phyloP scores from a whole-genome alignment of 2,797 vertebrate genomes.

The Scarus forsteni region DNA sequence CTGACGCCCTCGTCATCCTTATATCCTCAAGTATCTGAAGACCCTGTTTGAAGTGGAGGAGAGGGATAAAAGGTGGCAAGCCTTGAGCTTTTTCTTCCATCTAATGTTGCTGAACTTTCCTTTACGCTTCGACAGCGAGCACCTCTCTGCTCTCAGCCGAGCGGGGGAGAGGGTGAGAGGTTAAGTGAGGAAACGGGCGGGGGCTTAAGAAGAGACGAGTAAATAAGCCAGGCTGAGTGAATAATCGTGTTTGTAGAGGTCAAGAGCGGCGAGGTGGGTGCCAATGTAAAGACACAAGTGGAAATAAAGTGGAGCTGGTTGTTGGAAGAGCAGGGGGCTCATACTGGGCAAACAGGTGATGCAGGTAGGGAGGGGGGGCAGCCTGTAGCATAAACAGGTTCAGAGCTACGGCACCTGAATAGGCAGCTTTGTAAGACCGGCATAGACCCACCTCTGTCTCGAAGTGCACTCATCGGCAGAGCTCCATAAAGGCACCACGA shows the following conservation, averaged over 20 bases:
- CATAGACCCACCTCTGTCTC: constrained; percentile 60
- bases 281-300: constrained; percentile 38
- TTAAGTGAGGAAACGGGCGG: constrained; percentile 30
- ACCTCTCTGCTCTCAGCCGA: constrained; percentile 4
- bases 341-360: constrained; percentile 60
- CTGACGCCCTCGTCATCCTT: constrained; percentile 7
- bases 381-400: constrained; percentile 52
- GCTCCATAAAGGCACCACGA: constrained; percentile 33
- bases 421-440: constrained; percentile 70
- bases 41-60: constrained; percentile 4
- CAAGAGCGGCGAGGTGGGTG: constrained; percentile 19
- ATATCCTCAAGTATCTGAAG: constrained; percentile 24
- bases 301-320: constrained; percentile 26
- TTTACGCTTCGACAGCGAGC: constrained; percentile 5
- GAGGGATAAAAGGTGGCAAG: not conserved
- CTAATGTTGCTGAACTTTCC: constrained; percentile 18
- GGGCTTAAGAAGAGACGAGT: constrained; percentile 11
- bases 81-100: not conserved
- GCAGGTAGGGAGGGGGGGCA: constrained; percentile 50
- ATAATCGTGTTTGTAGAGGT: constrained; percentile 44
- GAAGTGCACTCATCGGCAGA: constrained; percentile 26
- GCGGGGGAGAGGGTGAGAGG: constrained; percentile 16
- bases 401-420: constrained; percentile 64
- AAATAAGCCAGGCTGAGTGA: constrained; percentile 24
- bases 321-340: constrained; percentile 24